Evolutionary conservation across 2,797 vertebrate species (phyloP).

Genomic region (Alca torda): DNA sequence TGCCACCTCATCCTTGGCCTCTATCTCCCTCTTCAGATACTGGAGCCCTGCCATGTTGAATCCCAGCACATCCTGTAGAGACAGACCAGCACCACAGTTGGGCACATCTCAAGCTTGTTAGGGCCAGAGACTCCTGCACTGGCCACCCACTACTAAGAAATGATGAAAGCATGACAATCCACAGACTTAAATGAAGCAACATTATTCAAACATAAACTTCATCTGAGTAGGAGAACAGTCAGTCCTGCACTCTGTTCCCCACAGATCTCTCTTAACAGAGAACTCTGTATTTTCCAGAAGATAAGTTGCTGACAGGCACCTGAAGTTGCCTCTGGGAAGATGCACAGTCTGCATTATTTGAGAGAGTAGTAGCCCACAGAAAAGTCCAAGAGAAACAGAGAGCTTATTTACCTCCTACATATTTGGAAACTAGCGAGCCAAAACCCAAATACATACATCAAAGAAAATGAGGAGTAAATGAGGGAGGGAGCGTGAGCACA

Average conservation of each 20-base stretch:
- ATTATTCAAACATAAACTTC: background rate
- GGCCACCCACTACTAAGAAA: background rate
- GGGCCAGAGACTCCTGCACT: background rate
- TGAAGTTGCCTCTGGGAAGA: background rate
- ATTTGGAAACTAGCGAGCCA: background rate
- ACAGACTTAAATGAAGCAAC: background rate
- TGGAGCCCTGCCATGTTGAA: slow-evolving; percentile 93
- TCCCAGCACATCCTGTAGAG: slow-evolving; percentile 87
- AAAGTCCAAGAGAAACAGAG: background rate
- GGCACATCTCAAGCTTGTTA: background rate
- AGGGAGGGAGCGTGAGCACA: background rate
- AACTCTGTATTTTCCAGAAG: background rate
- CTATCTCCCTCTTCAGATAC: slow-evolving; percentile 90
- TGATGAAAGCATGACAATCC: background rate
- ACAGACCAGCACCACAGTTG: background rate
- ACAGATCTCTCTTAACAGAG: background rate
- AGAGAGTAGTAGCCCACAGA: background rate
- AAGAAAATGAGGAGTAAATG: background rate
- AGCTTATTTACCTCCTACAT: background rate
- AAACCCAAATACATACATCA: background rate
- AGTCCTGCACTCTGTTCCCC: background rate
- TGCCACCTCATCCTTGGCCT: slow-evolving; percentile 89
- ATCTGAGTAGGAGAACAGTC: background rate
- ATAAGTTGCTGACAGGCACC: background rate
- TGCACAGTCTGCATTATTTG: background rate